These are phyloP conservation scores for Pseudopipra pipra DNA, from an alignment of 2,113 vertebrate species.

Conservation along the genomic window DNA sequence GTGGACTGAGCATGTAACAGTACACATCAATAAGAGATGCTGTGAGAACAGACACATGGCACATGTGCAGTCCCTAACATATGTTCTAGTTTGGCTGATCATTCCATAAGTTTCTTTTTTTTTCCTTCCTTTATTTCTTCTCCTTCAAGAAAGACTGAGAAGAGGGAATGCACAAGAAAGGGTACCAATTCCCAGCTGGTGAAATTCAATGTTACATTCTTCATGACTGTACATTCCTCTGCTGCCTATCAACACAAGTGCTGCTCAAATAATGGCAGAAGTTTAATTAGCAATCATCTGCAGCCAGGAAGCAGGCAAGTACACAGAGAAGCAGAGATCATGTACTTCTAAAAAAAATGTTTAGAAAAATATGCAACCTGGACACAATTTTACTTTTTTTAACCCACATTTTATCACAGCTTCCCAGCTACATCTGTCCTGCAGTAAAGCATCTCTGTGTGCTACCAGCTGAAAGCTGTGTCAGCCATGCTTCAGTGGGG, in stretches of 20 bases:
- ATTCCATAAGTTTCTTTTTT: not conserved
- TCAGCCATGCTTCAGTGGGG: conserved; percentile 18
- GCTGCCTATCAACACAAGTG: not conserved
- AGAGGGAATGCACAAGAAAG: rapidly evolving
- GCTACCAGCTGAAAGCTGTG: not conserved
- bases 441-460: not conserved
- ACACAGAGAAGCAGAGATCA: not conserved
- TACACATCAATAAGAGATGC: not conserved
- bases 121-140: not conserved
- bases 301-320: not conserved
- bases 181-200: not conserved
- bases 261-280: not conserved
- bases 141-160: not conserved
- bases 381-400: not conserved
- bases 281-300: not conserved
- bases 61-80: not conserved
- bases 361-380: not conserved
- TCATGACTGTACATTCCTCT: not conserved
- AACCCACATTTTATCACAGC: not conserved
- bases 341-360: not conserved
- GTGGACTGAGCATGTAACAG: not conserved
- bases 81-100: not conserved
- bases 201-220: not conserved
- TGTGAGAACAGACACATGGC: not conserved
- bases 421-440: not conserved